Base-by-base conservation (phyloP, 2,113 vertebrate genomes). In the Passer montanus region DNA sequence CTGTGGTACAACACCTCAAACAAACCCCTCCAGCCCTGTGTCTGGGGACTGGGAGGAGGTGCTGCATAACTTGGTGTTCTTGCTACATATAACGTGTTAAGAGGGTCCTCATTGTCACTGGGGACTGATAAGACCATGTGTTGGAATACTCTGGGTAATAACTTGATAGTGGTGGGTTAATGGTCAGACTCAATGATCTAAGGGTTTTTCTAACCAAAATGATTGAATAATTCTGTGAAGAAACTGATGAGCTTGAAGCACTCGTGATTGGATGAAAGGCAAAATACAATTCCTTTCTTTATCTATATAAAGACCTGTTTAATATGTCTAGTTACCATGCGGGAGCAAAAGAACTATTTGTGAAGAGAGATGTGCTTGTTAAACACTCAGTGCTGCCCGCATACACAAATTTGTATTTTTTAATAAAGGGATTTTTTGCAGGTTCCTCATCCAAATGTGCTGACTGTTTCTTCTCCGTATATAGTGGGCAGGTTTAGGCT, bases 81-180 rank as follows among this genome's bases (percentile, higher is more conserved):
- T 56, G 49, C 27, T 43, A 22, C 2, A 1, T 13, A 13, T 7
- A 1, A 1, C 10, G 4, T 59, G 28, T 1, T 2, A 30, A 15
- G 18, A 7, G 15, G 5, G 2, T 22, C 39, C 35, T 80, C 28
- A 3, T 33, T 16, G 4, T 58, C 9, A 0, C 2, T 43, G 19
- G 22, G 21, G 21, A n/a, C 26, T 59, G 46, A 1, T 20, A 43
- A 56, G 33, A 17, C 10, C 33, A 77, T 15, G 4, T 9, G 67
- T 87, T 47, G 5, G 35, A 31, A 9, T 60, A 56, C 26, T 78
- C 79, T 12, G 14, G 35, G 13, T 56, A 60, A 39, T 68, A 26
- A 27, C 22, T 63, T 70, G 49, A 31, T 49, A 37, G 31, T 63
- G 21, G 15, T 77, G 56, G 15, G 10, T 43, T 63, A 55, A 50